These are phyloP conservation scores for Diabrotica virgifera DNA, from an alignment of 1,140 invertebrate genomes.

Conservation along the genomic window DNA sequence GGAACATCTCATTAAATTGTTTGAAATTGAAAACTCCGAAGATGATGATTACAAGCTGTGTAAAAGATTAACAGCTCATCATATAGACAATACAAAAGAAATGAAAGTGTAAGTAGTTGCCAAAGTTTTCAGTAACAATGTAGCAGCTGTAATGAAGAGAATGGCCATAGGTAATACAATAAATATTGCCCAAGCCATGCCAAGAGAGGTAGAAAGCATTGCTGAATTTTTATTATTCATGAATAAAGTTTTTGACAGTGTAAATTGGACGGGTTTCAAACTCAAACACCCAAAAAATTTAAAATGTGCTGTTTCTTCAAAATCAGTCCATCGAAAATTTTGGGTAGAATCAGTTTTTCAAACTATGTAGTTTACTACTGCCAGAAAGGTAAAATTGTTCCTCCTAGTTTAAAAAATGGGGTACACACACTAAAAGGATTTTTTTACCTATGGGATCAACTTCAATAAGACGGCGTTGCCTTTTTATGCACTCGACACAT, in stretches of 20 bases:
- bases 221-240: too few relatives aligned
- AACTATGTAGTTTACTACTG: not conserved
- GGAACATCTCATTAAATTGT: too few relatives aligned
- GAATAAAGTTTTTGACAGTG: too few relatives aligned
- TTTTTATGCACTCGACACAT: slow-evolving; percentile 13
- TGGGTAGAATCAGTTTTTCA: slow-evolving; percentile 1
- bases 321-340: slow-evolving; percentile 6
- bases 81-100: slow-evolving; percentile 14
- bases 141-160: slow-evolving; percentile 18
- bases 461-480: not conserved
- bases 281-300: not conserved
- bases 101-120: too few relatives aligned
- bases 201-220: too few relatives aligned
- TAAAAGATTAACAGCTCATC: slow-evolving; percentile 11
- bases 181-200: too few relatives aligned
- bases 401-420: slow-evolving; percentile 13
- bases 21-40: too few relatives aligned
- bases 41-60: too few relatives aligned
- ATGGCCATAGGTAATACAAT: slow-evolving; percentile 1
- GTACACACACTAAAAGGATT: slow-evolving; percentile 18
- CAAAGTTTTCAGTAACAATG: slow-evolving; percentile 21
- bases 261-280: too few relatives aligned
- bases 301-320: slow-evolving; percentile 12
- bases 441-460: slow-evolving; percentile 8
- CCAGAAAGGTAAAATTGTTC: slow-evolving; percentile 8